These are phyloP conservation scores for Vandiemenella viatica DNA, from an alignment of 2,888 invertebrate species.

Conservation along the genomic window DNA sequence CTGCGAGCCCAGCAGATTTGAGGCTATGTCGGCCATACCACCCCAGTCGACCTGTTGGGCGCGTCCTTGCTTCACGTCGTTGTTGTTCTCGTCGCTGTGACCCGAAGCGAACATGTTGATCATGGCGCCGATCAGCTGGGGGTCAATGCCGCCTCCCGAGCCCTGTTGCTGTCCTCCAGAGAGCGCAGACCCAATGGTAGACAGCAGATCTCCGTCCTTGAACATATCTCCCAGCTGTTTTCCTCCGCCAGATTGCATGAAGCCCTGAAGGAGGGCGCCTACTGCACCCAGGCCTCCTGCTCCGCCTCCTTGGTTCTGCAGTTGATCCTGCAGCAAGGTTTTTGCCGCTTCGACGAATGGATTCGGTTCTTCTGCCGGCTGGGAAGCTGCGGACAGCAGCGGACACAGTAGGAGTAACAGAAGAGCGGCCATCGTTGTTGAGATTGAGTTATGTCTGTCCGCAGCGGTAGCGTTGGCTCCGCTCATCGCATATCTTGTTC, in stretches of 20 bases:
- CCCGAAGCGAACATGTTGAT: conserved; percentile 36
- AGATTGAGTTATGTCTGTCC: too few species aligned
- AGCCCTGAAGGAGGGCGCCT: conserved; percentile 46
- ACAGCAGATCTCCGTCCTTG: conserved; percentile 2
- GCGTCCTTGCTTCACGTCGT: conserved; percentile 5
- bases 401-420: not conserved
- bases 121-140: conserved; percentile 39
- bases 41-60: conserved; percentile 15
- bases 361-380: conserved; percentile 35
- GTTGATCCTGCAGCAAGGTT: conserved; percentile 44
- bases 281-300: conserved; percentile 37
- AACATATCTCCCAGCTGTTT: conserved; percentile 32
- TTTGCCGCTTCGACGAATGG: conserved; percentile 54
- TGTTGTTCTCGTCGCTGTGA: conserved; percentile 15
- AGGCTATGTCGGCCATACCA: conserved; percentile 12
- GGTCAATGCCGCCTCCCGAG: conserved; percentile 31
- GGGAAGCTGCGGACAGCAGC: not conserved
- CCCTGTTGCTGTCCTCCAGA: conserved; percentile 3
- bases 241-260: conserved; percentile 52
- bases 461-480: too few species aligned
- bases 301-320: conserved; percentile 25
- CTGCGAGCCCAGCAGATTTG: conserved; percentile 18
- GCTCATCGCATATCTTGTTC: too few species aligned
- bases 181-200: not conserved
- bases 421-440: not conserved